phyloP scores from a whole-genome alignment of 2,888 invertebrate genomes.

The Nesidiocoris tenuis region DNA sequence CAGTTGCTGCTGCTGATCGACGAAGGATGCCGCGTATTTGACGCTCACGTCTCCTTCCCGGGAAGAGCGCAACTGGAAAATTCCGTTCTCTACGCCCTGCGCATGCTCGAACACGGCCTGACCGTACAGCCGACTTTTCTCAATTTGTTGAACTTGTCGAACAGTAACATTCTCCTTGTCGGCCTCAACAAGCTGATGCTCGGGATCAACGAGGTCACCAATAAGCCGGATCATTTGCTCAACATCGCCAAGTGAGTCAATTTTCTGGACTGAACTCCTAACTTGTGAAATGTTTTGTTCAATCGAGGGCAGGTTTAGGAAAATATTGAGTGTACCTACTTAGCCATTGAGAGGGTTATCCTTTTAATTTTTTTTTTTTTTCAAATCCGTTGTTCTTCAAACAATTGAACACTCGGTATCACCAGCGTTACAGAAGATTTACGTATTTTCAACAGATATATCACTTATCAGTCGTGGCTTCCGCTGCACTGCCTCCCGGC shows the following conservation, averaged over 20 bases:
- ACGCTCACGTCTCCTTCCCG: conserved; percentile 66
- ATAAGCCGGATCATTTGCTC: conserved; percentile 74
- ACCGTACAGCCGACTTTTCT: conserved; percentile 72
- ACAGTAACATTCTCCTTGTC: conserved; percentile 67
- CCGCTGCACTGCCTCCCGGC: conserved; percentile 68
- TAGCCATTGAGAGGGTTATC: too few relatives aligned
- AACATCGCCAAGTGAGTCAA: conserved; percentile 68
- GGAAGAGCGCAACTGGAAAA: conserved; percentile 72
- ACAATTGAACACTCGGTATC: too few relatives aligned
- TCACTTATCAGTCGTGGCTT: conserved; percentile 67
- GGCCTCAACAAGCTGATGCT: conserved; percentile 79
- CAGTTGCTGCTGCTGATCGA: conserved; percentile 68
- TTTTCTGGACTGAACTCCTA: too few relatives aligned
- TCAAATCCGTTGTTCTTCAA: too few relatives aligned
- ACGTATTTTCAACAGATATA: too few relatives aligned
- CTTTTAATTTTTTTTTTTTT: too few relatives aligned
- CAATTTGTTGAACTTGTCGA: conserved; percentile 63
- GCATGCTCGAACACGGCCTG: conserved; percentile 72
- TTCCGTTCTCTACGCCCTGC: conserved; percentile 66
- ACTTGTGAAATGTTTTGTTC: neutral
- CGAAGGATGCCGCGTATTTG: conserved; percentile 71
- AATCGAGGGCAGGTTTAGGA: too few relatives aligned
- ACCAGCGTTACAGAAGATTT: too few relatives aligned
- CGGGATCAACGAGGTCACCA: conserved; percentile 73
- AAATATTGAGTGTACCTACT: too few relatives aligned